A percentile compares a stretch with the other conserved stretches of the same genome.
These are phyloP conservation scores for Lordiphosa andalusiaca DNA, from an alignment of 2,888 invertebrate species.

Conservation along the genomic window DNA sequence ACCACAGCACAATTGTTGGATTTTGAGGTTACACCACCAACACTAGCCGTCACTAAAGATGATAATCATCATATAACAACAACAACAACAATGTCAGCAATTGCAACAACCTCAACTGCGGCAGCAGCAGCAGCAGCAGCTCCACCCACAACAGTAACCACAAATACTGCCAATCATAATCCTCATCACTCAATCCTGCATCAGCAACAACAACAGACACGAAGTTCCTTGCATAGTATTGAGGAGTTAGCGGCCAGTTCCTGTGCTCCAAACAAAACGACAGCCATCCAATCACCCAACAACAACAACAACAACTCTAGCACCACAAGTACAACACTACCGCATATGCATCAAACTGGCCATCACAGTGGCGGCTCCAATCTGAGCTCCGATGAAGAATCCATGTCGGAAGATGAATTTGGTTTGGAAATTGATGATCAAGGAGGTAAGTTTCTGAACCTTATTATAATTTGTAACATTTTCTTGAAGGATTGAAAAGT, in stretches of 20 bases:
- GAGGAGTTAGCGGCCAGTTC: constrained; percentile 68
- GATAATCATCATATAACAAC: constrained; percentile 37
- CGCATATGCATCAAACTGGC: constrained; percentile 35
- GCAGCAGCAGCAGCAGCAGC: constrained; percentile 30
- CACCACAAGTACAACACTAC: constrained; percentile 33
- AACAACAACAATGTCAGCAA: constrained; percentile 26
- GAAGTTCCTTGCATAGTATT: constrained; percentile 63
- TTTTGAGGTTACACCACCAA: constrained; percentile 37
- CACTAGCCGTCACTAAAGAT: constrained; percentile 24
- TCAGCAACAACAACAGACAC: constrained; percentile 25
- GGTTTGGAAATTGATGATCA: constrained; percentile 76
- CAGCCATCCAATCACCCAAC: constrained; percentile 25
- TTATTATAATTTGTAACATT: not conserved
- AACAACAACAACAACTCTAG: constrained; percentile 30
- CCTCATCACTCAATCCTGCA: too few relatives aligned
- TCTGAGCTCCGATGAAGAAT: constrained; percentile 74
- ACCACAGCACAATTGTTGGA: constrained; percentile 53
- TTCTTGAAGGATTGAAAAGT: not conserved
- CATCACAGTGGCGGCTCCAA: constrained; percentile 57
- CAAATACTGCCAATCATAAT: constrained; percentile 30
- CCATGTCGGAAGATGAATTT: constrained; percentile 73
- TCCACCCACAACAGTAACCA: constrained; percentile 16
- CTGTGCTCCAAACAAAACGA: constrained; percentile 37
- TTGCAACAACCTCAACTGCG: constrained; percentile 16
- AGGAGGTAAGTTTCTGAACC: constrained; percentile 66